These are phyloP conservation scores for Coelopa pilipes DNA, from an alignment of 2,888 invertebrate species.

Conservation along the genomic window DNA sequence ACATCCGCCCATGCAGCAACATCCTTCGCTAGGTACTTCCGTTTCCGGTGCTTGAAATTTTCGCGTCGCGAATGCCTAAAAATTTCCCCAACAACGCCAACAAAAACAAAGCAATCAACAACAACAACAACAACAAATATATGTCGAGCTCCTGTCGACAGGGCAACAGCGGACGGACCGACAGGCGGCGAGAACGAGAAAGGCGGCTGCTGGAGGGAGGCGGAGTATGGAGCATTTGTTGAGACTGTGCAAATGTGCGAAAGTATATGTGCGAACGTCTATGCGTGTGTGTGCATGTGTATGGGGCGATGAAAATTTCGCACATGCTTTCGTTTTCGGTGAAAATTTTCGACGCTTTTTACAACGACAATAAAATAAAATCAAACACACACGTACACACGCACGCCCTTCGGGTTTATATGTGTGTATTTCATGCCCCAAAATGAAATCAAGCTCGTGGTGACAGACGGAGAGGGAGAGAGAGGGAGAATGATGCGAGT, in stretches of 20 bases:
- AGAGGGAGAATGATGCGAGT: too few relatives aligned
- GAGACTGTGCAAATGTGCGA: too few relatives aligned
- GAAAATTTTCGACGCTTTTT: conserved; percentile 1
- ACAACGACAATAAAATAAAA: conserved; percentile 11
- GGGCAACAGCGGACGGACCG: too few relatives aligned
- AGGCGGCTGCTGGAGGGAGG: too few relatives aligned
- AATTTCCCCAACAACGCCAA: too few relatives aligned
- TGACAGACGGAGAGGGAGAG: too few relatives aligned
- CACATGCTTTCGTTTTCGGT: conserved; percentile 11
- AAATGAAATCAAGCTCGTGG: too few relatives aligned
- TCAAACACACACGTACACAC: not conserved
- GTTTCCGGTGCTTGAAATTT: conserved; percentile 26
- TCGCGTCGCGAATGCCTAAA: conserved; percentile 19
- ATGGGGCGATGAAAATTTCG: not conserved
- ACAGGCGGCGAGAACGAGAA: too few relatives aligned
- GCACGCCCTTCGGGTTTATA: too few relatives aligned
- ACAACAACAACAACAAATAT: not conserved
- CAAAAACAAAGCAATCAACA: not conserved
- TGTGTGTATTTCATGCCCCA: too few relatives aligned
- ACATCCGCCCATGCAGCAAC: conserved; percentile 7
- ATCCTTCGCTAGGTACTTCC: conserved; percentile 12
- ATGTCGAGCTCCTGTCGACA: too few relatives aligned
- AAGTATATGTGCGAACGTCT: not conserved
- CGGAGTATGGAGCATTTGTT: too few relatives aligned
- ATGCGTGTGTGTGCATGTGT: not conserved